Evolutionary conservation across 2,113 vertebrate genomes (phyloP).

Genomic region (Lontra canadensis): DNA sequence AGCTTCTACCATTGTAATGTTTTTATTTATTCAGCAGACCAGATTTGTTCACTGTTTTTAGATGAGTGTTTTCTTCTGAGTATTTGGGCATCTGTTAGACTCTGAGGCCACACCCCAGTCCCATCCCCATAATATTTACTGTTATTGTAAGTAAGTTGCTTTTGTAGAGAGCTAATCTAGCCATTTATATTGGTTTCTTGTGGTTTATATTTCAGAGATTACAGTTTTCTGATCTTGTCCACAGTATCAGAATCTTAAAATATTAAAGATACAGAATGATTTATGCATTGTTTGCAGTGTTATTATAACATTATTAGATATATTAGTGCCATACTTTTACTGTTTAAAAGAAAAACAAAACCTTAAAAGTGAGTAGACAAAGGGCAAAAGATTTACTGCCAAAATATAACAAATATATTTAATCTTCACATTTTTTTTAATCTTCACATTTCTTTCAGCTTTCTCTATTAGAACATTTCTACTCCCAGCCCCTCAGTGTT

Average conservation of each 20-base stretch:
- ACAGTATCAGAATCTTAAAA: conserved; percentile 33
- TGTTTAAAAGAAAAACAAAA: background rate
- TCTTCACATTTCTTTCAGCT: conserved; percentile 86
- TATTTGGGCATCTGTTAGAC: background rate
- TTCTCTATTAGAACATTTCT: conserved; percentile 94
- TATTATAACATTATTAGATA: conserved; percentile 13
- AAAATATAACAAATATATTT: conserved; percentile 47
- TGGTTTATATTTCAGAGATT: conserved; percentile 19
- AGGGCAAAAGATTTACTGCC: background rate
- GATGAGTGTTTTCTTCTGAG: background rate
- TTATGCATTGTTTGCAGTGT: background rate
- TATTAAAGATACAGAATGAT: background rate
- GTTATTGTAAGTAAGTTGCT: background rate
- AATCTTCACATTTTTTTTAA: conserved; percentile 64
- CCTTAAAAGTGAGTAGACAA: background rate
- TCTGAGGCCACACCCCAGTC: background rate
- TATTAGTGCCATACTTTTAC: conserved; percentile 8
- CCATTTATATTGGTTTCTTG: conserved; percentile 22
- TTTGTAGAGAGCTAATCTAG: background rate
- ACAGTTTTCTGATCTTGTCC: conserved; percentile 24
- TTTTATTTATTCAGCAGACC: background rate
- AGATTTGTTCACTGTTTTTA: background rate
- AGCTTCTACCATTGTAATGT: background rate
- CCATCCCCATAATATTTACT: background rate
- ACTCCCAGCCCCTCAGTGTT: conserved; percentile 92